A percentile compares a stretch with the other conserved stretches of the same genome.
Evolutionary conservation across 2,888 invertebrate species (phyloP).

Genomic region (Acleris sparsana): DNA sequence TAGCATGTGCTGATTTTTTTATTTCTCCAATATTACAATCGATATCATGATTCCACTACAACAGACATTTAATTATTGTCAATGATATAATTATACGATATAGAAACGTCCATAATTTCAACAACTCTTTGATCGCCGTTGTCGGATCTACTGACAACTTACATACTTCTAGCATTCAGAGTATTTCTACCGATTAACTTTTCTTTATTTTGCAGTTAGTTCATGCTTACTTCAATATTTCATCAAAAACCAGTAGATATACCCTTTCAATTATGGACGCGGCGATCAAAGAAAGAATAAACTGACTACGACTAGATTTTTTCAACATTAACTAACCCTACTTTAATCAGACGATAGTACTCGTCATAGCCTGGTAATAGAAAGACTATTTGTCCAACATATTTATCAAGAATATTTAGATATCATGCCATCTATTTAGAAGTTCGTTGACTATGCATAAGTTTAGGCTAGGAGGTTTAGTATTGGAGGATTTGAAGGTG

Average conservation of each 20-base stretch:
- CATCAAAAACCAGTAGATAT: background rate
- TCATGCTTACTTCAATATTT: background rate
- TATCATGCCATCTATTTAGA: too few species aligned
- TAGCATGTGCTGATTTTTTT: constrained; percentile 62
- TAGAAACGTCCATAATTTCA: constrained; percentile 45
- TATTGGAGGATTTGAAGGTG: too few species aligned
- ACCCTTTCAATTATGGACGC: constrained; percentile 3
- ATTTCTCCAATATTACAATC: constrained; percentile 60
- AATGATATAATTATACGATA: constrained; percentile 54
- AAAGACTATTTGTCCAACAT: too few species aligned
- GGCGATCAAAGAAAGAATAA: constrained; percentile 23
- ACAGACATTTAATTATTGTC: constrained; percentile 78
- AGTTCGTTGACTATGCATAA: too few species aligned
- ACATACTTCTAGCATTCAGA: background rate
- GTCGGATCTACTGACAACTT: background rate
- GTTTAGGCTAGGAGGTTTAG: too few species aligned
- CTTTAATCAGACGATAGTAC: background rate
- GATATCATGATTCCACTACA: constrained; percentile 57
- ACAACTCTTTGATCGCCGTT: constrained; percentile 21
- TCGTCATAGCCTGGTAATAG: too few species aligned
- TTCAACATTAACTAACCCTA: constrained; percentile 14
- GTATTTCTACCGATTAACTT: background rate
- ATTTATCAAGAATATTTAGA: too few species aligned
- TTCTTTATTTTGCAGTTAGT: background rate
- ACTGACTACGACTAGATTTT: constrained; percentile 19